These are phyloP conservation scores for Limanda limanda DNA, from an alignment of 2,113 vertebrate genomes.

Conservation along the genomic window DNA sequence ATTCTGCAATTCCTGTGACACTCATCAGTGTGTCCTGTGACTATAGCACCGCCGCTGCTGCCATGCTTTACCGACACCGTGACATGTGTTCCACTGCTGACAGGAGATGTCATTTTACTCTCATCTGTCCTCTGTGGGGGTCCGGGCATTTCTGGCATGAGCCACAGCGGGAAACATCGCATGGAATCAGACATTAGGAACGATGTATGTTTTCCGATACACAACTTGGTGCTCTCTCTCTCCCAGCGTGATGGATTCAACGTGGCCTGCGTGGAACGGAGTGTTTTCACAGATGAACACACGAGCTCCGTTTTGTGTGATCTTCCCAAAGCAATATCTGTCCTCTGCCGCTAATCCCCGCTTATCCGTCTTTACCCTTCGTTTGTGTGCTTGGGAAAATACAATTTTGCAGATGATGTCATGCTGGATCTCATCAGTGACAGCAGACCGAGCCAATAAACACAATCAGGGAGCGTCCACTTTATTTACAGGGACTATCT, in stretches of 20 bases:
- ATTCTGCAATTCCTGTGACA: constrained; percentile 40
- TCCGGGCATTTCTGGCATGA: constrained; percentile 25
- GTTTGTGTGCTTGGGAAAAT: constrained; percentile 13
- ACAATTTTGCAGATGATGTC: constrained; percentile 8
- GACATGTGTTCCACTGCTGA: constrained; percentile 53
- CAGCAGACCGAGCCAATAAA: constrained; percentile 22
- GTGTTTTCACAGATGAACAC: too few relatives aligned
- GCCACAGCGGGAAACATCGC: constrained; percentile 22
- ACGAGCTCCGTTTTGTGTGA: not conserved
- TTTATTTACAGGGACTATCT: constrained; percentile 29
- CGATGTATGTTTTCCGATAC: constrained; percentile 14
- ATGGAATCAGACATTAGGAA: not conserved
- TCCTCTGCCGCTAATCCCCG: constrained; percentile 2
- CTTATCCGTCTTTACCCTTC: constrained; percentile 27
- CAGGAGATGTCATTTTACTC: constrained; percentile 50
- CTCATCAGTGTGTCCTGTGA: constrained; percentile 38
- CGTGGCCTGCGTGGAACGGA: not conserved
- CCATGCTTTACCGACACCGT: constrained; percentile 37
- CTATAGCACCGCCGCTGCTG: constrained; percentile 28
- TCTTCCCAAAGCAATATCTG: not conserved
- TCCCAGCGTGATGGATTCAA: not conserved
- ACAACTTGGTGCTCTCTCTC: not conserved
- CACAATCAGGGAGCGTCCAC: constrained; percentile 22
- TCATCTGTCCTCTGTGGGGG: constrained; percentile 36
- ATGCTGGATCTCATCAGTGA: constrained; percentile 18